These are phyloP conservation scores for Rhinopithecus roxellana DNA, from an alignment of 2,113 vertebrate genomes.

Conservation along the genomic window DNA sequence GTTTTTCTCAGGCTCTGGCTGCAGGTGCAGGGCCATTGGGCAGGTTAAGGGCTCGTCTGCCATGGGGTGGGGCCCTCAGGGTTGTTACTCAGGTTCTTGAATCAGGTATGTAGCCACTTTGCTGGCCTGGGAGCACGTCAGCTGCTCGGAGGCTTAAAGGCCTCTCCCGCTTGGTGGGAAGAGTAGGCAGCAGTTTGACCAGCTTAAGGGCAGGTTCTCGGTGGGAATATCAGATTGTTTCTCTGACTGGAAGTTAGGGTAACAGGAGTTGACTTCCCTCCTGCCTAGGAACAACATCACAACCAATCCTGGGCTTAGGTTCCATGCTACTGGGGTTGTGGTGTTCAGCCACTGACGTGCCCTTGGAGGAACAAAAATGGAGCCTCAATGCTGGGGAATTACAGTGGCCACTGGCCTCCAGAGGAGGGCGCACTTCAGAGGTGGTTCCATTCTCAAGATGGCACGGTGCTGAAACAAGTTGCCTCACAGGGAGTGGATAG, in stretches of 20 bases:
- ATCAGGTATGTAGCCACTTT: not conserved
- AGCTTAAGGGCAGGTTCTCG: not conserved
- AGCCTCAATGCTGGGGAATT: not conserved
- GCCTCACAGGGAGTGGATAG: not conserved
- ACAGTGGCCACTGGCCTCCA: not conserved
- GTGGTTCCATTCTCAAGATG: not conserved
- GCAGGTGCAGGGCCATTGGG: too few species aligned
- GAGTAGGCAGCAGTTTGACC: not conserved
- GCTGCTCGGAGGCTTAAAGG: not conserved
- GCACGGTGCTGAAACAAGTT: not conserved
- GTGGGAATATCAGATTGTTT: not conserved
- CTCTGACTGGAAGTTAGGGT: not conserved
- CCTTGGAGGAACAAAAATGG: not conserved
- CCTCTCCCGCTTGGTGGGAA: not conserved
- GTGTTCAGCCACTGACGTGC: not conserved
- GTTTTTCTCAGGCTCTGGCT: not conserved
- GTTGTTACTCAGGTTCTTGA: not conserved
- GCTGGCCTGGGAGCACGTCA: not conserved
- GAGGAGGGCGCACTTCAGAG: not conserved
- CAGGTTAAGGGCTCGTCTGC: not conserved
- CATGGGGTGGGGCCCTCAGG: not conserved
- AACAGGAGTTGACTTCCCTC: not conserved
- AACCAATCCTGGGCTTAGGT: not conserved
- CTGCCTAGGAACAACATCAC: not conserved
- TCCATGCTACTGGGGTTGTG: not conserved